Base-by-base conservation (phyloP, 2,113 vertebrate genomes). In the Elephas maximus region DNA sequence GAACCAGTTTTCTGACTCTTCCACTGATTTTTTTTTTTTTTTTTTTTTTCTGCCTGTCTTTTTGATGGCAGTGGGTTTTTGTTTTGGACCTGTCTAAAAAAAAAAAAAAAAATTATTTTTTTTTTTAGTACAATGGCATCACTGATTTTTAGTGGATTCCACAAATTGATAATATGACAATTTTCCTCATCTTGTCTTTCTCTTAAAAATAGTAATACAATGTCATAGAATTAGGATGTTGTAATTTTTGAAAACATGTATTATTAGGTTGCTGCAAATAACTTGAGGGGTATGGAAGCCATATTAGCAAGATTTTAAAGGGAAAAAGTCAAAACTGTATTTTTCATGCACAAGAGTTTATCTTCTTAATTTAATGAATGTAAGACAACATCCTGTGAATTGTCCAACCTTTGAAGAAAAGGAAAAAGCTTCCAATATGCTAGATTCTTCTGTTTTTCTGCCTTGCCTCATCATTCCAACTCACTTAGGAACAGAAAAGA, bases 331-430 rank as follows among this genome's bases (percentile, higher is more conserved):
- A 86, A 48, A 26, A 69, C 41, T 94, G 11, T 84, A 1, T 21
- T 93, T 92, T 88, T 92, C 8, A 80, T 37, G 12, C 1, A 23
- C 10, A 77, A 83, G 10, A 0, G 48, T 90, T 76, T 89, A 7
- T 71, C 77, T 45, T 93, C 15, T 78, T 87, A 6, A 62, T 73
- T 74, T 88, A 93, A 57, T 30, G 48, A 80, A 77, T 23, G 1
- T 80, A 73, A 90, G 28, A 15, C 24, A 45, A 21, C 5, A 45
- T n/a, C 5, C 2, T 11, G 33, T 91, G 4, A 90, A 30, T 12
- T 81, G 3, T 23, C 15, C 17, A 79, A 45, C 30, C 86, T 93
- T 63, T 79, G 30, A 93, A 92, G 37, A 83, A 95, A 93, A 79
- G 17, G 6, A 15, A 33, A 91, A 87, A 67, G 0, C 18, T 87